These are phyloP conservation scores for Thera britannica DNA, from an alignment of 2,888 invertebrate species.

Conservation along the genomic window DNA sequence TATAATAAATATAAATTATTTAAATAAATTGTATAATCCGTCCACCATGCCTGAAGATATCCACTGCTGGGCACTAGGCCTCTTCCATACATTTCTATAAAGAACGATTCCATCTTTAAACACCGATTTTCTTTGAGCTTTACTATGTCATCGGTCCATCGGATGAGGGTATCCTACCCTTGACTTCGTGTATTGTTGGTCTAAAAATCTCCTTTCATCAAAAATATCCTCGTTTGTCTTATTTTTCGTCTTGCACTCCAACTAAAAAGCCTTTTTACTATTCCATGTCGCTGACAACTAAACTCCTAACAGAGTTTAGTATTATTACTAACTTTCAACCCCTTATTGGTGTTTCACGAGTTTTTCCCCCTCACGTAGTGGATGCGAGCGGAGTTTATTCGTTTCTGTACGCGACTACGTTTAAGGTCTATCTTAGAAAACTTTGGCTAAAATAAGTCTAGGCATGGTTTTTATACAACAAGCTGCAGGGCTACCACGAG, in stretches of 20 bases:
- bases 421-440: background rate
- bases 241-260: background rate
- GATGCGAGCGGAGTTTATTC: background rate
- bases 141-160: too few species aligned
- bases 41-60: too few species aligned
- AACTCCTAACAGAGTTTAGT: slow-evolving; percentile 21
- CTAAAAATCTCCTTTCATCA: background rate
- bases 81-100: too few species aligned
- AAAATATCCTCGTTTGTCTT: background rate
- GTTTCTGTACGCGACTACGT: slow-evolving; percentile 6
- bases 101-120: too few species aligned
- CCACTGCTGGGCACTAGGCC: too few species aligned
- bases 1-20: too few species aligned
- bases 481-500: too few species aligned
- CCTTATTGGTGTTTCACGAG: slow-evolving; percentile 22
- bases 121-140: too few species aligned
- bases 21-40: too few species aligned
- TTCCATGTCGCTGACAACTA: slow-evolving; percentile 17
- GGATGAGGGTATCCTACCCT: too few species aligned
- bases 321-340: slow-evolving; percentile 29
- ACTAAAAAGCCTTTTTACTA: slow-evolving; percentile 5
- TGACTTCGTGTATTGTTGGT: background rate
- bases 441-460: background rate
- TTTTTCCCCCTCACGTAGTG: slow-evolving; percentile 13
- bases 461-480: too few species aligned